Conservation (phyloP, 2,113 vertebrate species). For the Aviceda subcristata region DNA sequence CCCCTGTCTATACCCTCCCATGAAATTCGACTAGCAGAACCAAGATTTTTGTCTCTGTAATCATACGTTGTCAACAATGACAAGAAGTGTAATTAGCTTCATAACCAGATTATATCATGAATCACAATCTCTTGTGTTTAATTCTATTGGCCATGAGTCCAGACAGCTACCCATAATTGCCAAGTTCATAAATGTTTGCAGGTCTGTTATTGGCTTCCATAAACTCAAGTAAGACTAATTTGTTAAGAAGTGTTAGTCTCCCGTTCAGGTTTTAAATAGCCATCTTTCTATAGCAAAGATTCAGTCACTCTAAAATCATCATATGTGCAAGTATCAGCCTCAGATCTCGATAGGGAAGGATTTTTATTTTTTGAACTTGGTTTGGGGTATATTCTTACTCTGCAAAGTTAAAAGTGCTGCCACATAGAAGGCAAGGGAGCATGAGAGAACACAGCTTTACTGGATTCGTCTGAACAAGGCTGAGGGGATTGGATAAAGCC, state of each 20-base stretch:
- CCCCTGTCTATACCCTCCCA: background rate
- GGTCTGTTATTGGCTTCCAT: background rate
- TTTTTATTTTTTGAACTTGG: background rate
- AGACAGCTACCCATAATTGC: background rate
- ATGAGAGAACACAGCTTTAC: background rate
- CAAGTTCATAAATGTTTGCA: background rate
- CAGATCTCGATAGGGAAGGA: background rate
- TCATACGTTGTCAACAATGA: background rate
- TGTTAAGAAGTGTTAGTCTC: background rate
- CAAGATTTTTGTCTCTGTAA: slow-evolving; percentile 41
- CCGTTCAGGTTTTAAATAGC: background rate
- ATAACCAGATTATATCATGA: slow-evolving; percentile 26
- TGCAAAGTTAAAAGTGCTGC: background rate
- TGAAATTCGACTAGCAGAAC: background rate
- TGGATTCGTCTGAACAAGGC: background rate
- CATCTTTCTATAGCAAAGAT: background rate
- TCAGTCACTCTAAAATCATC: background rate
- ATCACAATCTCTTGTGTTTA: background rate
- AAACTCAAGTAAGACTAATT: background rate
- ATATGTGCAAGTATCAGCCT: background rate
- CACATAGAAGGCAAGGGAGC: background rate
- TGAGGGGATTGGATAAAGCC: background rate
- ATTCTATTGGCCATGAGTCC: slow-evolving; percentile 3
- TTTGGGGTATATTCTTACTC: background rate
- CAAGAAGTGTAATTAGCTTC: slow-evolving; percentile 39